Conservation (phyloP, 2,113 vertebrate species). For the Clarias magur region DNA sequence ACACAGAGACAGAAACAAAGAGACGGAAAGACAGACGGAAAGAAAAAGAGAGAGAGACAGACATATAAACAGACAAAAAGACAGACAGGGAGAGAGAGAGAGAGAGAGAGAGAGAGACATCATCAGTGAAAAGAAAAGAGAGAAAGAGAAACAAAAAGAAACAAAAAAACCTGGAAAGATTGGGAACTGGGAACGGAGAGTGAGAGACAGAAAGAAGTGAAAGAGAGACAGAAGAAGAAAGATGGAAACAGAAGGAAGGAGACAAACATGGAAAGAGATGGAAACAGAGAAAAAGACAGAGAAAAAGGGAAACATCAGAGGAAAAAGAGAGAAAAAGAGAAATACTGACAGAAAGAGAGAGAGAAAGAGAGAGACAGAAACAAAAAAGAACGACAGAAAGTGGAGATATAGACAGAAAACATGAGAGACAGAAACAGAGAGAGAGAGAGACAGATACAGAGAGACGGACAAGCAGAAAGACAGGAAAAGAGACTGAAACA, state of each 20-base stretch:
- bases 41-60: not conserved
- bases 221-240: not conserved
- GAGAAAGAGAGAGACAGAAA: not conserved
- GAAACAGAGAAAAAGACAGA: not conserved
- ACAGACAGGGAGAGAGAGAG: not conserved
- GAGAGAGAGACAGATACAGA: slow-evolving; percentile 15
- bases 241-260: not conserved
- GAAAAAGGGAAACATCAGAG: not conserved
- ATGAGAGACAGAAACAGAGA: slow-evolving; percentile 32
- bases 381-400: too few species aligned
- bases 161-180: not conserved
- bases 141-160: not conserved
- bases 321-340: not conserved
- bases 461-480: slow-evolving; percentile 31
- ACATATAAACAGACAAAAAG: not conserved
- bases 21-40: slow-evolving; percentile 23
- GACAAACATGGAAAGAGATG: slow-evolving; percentile 32
- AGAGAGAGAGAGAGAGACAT: not conserved
- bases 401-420: not conserved
- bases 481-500: not conserved
- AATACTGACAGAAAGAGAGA: slow-evolving; percentile 25
- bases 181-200: not conserved
- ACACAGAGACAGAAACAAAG: slow-evolving; percentile 31
- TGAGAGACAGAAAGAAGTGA: not conserved
- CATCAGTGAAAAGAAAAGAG: slow-evolving; percentile 33